Conservation (phyloP, 2,797 vertebrate species). For the Percopsis omiscomaycus region DNA sequence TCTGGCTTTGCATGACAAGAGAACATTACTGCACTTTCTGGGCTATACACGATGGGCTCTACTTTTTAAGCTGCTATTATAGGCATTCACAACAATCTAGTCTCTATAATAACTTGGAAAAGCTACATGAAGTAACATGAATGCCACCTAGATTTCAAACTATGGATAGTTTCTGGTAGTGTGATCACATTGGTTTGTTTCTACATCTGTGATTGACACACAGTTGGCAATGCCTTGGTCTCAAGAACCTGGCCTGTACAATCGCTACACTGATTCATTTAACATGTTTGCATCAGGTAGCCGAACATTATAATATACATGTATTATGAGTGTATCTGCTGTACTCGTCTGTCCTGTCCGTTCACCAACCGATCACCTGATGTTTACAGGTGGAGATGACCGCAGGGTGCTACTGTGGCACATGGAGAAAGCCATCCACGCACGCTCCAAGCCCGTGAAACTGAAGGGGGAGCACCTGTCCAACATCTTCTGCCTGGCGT, state of each 20-base stretch:
- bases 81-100: too few species aligned
- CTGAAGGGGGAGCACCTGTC: slow-evolving; percentile 97
- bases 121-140: too few species aligned
- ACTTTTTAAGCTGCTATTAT: slow-evolving; percentile 17
- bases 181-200: too few species aligned
- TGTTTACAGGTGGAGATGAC: slow-evolving; percentile 89
- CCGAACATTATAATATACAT: background rate
- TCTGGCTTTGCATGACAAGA: slow-evolving; percentile 49
- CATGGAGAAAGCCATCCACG: slow-evolving; percentile 93
- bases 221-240: too few species aligned
- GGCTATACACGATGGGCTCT: slow-evolving; percentile 17
- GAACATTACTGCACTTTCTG: slow-evolving; percentile 24
- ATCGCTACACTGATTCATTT: too few species aligned
- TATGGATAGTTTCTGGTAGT: too few species aligned
- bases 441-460: slow-evolving; percentile 90
- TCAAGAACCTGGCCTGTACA: too few species aligned
- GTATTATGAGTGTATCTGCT: background rate
- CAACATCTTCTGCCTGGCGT: slow-evolving; percentile 99
- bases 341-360: background rate
- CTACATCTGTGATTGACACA: too few species aligned
- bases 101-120: too few species aligned
- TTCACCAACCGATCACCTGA: background rate
- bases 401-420: slow-evolving; percentile 96
- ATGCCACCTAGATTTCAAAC: too few species aligned
- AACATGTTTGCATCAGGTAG: too few species aligned